These are phyloP conservation scores for Myotis daubentonii DNA, from an alignment of 2,797 vertebrate species.

Conservation along the genomic window DNA sequence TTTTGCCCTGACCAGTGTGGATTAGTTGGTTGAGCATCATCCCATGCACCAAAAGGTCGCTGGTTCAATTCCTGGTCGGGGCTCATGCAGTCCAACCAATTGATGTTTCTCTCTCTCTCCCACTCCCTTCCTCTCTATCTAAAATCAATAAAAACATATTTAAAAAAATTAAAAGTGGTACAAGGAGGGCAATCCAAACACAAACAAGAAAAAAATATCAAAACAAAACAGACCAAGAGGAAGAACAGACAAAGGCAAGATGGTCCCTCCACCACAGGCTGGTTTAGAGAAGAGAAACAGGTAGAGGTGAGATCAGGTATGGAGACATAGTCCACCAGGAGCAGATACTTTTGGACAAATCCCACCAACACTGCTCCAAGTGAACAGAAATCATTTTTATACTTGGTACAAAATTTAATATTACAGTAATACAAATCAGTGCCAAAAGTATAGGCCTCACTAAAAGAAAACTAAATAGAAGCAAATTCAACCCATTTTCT, in stretches of 20 bases:
- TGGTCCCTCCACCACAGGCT: neutral
- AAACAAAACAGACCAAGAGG: neutral
- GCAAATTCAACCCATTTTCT: conserved; percentile 28
- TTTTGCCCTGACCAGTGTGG: neutral
- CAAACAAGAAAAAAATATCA: neutral
- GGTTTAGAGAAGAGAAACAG: neutral
- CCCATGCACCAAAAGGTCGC: too few species aligned
- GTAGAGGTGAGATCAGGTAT: neutral
- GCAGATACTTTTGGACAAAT: neutral
- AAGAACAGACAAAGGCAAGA: neutral
- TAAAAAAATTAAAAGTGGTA: too few species aligned
- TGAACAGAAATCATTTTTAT: conserved; percentile 20
- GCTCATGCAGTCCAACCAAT: too few species aligned
- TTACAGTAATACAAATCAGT: neutral
- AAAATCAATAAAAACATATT: neutral
- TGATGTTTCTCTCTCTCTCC: too few species aligned
- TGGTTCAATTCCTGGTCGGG: too few species aligned
- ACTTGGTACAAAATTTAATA: neutral
- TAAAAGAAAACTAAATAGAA: conserved; percentile 34
- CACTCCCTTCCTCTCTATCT: too few species aligned
- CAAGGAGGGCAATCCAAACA: neutral
- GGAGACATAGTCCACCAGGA: neutral
- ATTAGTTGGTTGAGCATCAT: too few species aligned
- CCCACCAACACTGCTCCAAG: neutral
- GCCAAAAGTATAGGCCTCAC: neutral